Evolutionary conservation across 2,797 vertebrate genomes (phyloP), one percentile per base, ranked within the genome.

Genomic region (Melanotaenia boesemani): DNA sequence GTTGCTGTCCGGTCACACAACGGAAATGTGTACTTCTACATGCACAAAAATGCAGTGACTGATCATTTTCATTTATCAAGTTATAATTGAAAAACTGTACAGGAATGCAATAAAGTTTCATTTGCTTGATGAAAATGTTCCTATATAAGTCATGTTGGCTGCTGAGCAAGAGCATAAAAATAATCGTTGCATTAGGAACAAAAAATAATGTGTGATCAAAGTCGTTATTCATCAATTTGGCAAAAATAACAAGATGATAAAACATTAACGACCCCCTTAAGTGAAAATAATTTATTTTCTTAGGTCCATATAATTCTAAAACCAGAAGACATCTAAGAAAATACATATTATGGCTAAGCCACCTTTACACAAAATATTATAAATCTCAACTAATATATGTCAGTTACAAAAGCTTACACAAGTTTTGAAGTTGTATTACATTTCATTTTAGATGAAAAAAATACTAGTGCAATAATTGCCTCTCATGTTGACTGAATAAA

Each of bases 91-190:
- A 72, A 60, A 72, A 83, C 34, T 54, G 12, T 9, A 63, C 1
- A 74, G 58, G 26, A 73, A 67, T 18, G 13, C 24, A 74, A 74
- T 70, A 44, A 76, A 76, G 60, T 68, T 36, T 20, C 63, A 80
- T 82, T 78, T 77, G 64, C 54, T 65, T 55, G 10, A 65, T 66
- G 59, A 30, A 78, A 72, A 67, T 39, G 18, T 44, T 16, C 0
- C 20, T 46, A 34, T 20, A 66, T 22, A 54, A 70, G 64, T 56
- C 11, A 80, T 26, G 68, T 30, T 57, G 22, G n/a, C 18, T 26
- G 73, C 73, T 55, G 60, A 76, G 39, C 8, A 63, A 56, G 12
- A 73, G 50, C 16, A 70, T 61, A 64, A 67, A 77, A 76, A 80
- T 72, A 85, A 61, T 67, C 30, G 36, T 18, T 2, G 9, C 37